phyloP scores from a whole-genome alignment of 2,888 invertebrate genomes.

The Spodoptera littoralis region DNA sequence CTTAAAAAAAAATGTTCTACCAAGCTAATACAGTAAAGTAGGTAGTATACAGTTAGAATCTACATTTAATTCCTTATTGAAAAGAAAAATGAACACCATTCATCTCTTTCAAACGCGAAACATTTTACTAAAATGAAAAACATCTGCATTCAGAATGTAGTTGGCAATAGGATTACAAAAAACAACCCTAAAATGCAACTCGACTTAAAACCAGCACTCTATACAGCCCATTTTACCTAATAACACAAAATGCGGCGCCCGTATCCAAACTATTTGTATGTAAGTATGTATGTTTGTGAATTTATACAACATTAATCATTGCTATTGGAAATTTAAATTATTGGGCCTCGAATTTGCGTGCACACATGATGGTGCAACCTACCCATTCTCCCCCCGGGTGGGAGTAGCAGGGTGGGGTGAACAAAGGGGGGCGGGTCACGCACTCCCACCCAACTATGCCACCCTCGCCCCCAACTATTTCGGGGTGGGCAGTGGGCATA shows the following conservation, averaged over 20 bases:
- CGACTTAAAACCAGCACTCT: not conserved
- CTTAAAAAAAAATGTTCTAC: no score
- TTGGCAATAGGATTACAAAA: not conserved
- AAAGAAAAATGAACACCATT: no score
- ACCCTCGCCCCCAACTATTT: conserved; percentile 82
- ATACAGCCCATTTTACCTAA: conserved; percentile 29
- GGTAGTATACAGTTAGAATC: no score
- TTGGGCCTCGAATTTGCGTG: conserved; percentile 86
- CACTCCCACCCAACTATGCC: conserved; percentile 78
- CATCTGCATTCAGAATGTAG: no score
- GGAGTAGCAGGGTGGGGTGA: conserved; percentile 50
- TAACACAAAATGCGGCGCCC: conserved; percentile 5
- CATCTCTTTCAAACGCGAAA: no score
- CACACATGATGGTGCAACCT: conserved; percentile 82
- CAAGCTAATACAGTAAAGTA: no score
- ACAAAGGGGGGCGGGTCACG: conserved; percentile 73
- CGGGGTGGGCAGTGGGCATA: conserved; percentile 82
- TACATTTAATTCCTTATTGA: no score
- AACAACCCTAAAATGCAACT: conserved; percentile 15
- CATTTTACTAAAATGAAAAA: no score
- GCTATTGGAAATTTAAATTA: conserved; percentile 87
- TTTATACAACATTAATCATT: conserved; percentile 83
- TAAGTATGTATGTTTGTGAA: conserved; percentile 58
- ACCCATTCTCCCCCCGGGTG: conserved; percentile 50
- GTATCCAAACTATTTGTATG: conserved; percentile 35